Evolutionary conservation across 2,113 vertebrate genomes (phyloP), one percentile per base, ranked within the genome.

Genomic region (Pteronura brasiliensis): DNA sequence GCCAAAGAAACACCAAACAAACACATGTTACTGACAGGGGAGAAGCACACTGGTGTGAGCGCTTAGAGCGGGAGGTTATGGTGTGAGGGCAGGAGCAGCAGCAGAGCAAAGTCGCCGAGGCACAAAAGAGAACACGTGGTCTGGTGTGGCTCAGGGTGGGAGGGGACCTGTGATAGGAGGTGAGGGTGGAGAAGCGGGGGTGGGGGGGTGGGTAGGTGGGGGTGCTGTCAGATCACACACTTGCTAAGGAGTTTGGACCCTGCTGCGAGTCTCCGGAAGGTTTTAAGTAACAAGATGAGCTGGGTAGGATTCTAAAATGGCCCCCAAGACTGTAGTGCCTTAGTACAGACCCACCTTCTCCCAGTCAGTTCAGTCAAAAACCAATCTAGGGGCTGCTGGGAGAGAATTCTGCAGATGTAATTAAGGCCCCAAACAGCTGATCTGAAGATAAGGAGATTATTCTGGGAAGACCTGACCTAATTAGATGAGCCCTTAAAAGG

Each of bases 111-210:
- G 52, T 11, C 76, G 63, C 9, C 12, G 39, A 88, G 55, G 76
- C 34, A 27, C 39, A 20, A 36, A 14, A 31, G 23, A 25, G 20
- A 10, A 3, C 0, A 4, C 0, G 25, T 4, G 12, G 59, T 27
- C 27, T 7, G 1, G 6, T 10, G n/a, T 4, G 34, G 59, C 44
- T 87, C 59, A 4, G 27, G 59, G 44, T 13, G 20, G 44, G 57
- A 8, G n/a, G 71, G 8, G 71, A 17, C 2, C 34, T 23, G 34
- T 12, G 49, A 18, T 1, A 39, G 34, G 18, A 13, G 80, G 90
- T 11, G 7, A 21, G 39, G 65, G 49, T 18, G 14, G 52, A 59
- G 79, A 52, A 23, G 31, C 9, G 1, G 25, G 61, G 27, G 1
- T 1, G 17, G 61, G 42, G 42, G 42, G 39, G 39, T 0, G 42